Evolutionary conservation across 2,888 invertebrate genomes (phyloP).

Genomic region (Nemapogon koenigi): DNA sequence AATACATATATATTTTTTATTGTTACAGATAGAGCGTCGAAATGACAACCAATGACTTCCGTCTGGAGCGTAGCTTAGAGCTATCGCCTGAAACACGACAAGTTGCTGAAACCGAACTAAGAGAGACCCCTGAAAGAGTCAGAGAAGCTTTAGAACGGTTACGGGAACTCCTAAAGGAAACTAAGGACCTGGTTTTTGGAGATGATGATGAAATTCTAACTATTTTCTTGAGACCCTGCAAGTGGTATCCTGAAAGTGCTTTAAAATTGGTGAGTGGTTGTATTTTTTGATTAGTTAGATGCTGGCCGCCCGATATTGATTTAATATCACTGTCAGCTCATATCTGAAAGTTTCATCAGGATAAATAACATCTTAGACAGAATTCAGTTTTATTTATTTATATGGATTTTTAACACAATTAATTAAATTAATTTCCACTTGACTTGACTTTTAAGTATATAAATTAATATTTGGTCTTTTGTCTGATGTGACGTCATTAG

Average conservation of each 20-base stretch:
- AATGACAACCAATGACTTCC: constrained; percentile 56
- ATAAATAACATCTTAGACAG: background rate
- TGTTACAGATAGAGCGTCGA: constrained; percentile 9
- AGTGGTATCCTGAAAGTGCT: constrained; percentile 84
- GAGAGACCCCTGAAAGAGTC: constrained; percentile 75
- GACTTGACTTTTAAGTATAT: too few relatives aligned
- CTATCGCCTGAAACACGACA: constrained; percentile 62
- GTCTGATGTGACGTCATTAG: too few relatives aligned
- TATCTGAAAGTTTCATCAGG: background rate
- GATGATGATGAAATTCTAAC: constrained; percentile 80
- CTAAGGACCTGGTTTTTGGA: constrained; percentile 69
- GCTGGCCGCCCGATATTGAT: too few relatives aligned
- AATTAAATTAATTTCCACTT: too few relatives aligned
- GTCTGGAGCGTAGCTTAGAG: constrained; percentile 65
- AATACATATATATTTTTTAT: background rate
- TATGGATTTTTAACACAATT: too few relatives aligned
- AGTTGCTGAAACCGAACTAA: constrained; percentile 68
- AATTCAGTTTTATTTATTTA: too few relatives aligned
- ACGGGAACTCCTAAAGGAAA: constrained; percentile 70
- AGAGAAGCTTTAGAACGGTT: constrained; percentile 67
- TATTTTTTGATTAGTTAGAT: too few relatives aligned
- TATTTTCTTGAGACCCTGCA: constrained; percentile 82
- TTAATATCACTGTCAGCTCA: too few relatives aligned
- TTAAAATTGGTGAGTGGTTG: constrained; percentile 72
- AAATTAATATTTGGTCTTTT: too few relatives aligned